Evolutionary conservation across 2,888 invertebrate genomes (phyloP), one percentile per base, ranked within the genome.

Genomic region (Hemistola chrysoprasaria): DNA sequence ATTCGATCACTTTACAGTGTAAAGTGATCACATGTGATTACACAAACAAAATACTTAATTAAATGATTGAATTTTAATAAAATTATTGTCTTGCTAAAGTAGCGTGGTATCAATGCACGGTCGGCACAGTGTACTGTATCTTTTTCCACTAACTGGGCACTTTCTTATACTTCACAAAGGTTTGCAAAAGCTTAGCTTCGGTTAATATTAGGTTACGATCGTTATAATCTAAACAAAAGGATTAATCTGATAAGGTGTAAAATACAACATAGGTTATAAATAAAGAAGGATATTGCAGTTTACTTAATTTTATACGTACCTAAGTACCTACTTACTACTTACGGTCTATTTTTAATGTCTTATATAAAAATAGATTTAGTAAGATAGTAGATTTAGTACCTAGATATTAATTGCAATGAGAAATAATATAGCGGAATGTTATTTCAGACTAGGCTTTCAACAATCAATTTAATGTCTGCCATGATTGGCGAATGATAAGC

Each of bases 201-300:
- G 72, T 68, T 76, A 74, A 74, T 76, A 73, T 75, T 78, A 57
- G 78, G 66, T 62, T 63, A 66, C 65, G 64, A 49, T 57, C 55
- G 63, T 56, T 61, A 63, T 61, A 71, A 64, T 72, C 59, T 69
- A 73, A 74, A 78, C 76, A 76, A 65, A n/a, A 57, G 69, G 73
- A 72, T 75, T 78, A 69, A 60, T 56, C 50, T 64, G 75, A 81
- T 81, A 78, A 76, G 56, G 54, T 43, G 49, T 53, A 48, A 68
- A 77, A 69, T 65, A 69, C 69, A 64, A 62, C 66, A 55, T 50
- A 54, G 65, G 65, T 62, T 71, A 75, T 78, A 72, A 72, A 61
- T 71, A 71, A 65, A 50, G 52, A 53, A 53, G 56, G 74, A 76
- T 79, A 74, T 67, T 57, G 45, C 38, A 56, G 67, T 70, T 68